Percentiles rank a stretch among this genome's conserved stretches.
Evolutionary conservation across 2,797 vertebrate genomes (phyloP).

Genomic region (Sebastes minor): DNA sequence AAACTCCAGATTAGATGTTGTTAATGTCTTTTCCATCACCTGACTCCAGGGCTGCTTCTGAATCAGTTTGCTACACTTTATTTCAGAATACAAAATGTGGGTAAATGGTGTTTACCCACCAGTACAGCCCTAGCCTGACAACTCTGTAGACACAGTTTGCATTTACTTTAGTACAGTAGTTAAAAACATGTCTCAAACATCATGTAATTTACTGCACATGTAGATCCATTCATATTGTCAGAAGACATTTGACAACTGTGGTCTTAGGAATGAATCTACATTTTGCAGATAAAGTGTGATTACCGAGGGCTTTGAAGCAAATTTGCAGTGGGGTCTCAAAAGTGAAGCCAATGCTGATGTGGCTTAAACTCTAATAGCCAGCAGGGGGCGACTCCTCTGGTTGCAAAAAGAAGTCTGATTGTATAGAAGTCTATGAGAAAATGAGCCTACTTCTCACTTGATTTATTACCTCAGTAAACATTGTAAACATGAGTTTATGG

Average conservation of each 20-base stretch:
- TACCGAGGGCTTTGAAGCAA: neutral
- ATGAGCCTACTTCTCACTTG: too few species aligned
- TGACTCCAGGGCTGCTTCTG: too few species aligned
- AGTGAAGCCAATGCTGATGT: too few species aligned
- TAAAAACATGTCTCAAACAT: neutral
- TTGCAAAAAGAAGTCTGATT: too few species aligned
- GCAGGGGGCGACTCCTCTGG: too few species aligned
- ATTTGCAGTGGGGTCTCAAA: neutral
- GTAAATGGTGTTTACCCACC: neutral
- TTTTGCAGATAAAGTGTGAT: neutral
- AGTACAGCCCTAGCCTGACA: neutral
- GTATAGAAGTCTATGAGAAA: too few species aligned
- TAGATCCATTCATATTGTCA: neutral
- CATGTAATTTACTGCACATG: neutral
- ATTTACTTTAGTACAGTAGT: neutral
- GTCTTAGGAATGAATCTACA: neutral
- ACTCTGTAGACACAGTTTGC: neutral
- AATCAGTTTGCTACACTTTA: too few species aligned
- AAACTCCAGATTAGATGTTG: neutral
- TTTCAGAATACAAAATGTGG: neutral
- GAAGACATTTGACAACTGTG: neutral
- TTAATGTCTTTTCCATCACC: too few species aligned
- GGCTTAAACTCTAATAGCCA: too few species aligned
- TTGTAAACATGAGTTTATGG: too few species aligned
- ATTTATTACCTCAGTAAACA: too few species aligned